These are phyloP conservation scores for Clarias fuscus DNA, from an alignment of 2,797 vertebrate genomes.

Conservation along the genomic window DNA sequence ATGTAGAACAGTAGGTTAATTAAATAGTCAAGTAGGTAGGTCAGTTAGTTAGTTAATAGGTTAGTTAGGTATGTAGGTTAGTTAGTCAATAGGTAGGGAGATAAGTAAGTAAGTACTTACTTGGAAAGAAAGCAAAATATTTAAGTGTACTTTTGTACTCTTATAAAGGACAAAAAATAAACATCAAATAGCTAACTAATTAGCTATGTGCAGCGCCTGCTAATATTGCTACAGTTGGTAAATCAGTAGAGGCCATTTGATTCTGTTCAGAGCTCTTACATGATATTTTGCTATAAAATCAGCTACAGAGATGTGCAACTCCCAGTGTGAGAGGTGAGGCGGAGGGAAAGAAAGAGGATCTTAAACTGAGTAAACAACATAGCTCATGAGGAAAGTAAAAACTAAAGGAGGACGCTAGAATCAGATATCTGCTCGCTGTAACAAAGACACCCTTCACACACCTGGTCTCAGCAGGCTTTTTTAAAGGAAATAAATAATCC, in stretches of 20 bases:
- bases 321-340: not conserved
- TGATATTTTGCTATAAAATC: not conserved
- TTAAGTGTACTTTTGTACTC: not conserved
- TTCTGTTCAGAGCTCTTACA: not conserved
- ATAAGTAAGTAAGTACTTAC: not conserved
- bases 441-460: constrained; percentile 22
- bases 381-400: not conserved
- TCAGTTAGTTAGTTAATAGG: no score
- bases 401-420: not conserved
- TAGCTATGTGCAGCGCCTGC: not conserved
- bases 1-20: no score
- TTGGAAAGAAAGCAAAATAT: not conserved
- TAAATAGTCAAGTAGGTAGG: no score
- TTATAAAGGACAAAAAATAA: not conserved
- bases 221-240: not conserved
- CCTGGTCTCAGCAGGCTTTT: constrained; percentile 4
- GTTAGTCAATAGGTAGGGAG: no score
- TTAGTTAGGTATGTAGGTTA: no score
- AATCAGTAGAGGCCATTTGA: not conserved
- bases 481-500: not conserved
- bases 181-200: not conserved
- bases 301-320: not conserved
- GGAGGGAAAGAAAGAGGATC: not conserved
- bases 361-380: not conserved
- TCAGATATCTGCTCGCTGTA: not conserved